Evolutionary conservation across 2,888 invertebrate species (phyloP).

Genomic region (Amblyjoppa proteus): DNA sequence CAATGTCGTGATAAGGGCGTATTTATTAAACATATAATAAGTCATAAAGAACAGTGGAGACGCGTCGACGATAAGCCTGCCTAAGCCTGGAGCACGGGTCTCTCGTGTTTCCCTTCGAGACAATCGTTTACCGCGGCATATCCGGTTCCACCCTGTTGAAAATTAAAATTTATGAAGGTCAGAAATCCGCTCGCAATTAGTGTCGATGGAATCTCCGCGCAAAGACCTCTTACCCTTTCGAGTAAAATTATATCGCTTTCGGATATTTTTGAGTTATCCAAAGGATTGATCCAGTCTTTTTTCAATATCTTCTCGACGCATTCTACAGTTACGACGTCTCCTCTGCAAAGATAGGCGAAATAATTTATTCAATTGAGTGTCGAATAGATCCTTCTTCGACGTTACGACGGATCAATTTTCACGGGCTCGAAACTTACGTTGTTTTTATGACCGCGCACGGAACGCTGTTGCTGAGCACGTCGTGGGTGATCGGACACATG

Average conservation of each 20-base stretch:
- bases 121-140: conserved; percentile 95
- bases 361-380: conserved; percentile 13
- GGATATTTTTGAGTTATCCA: conserved; percentile 92
- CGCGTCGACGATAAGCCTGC: not conserved
- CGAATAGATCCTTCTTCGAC: conserved; percentile 7
- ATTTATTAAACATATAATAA: conserved; percentile 16
- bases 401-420: conserved; percentile 3
- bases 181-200: not conserved
- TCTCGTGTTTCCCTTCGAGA: conserved; percentile 92
- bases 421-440: conserved; percentile 88
- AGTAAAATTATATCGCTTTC: conserved; percentile 97
- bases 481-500: conserved; percentile 99
- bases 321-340: conserved; percentile 97
- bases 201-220: conserved; percentile 12
- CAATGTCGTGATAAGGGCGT: not conserved
- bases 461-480: conserved; percentile 96
- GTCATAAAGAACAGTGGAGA: not conserved
- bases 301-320: conserved; percentile 98
- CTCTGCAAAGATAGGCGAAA: conserved; percentile 87
- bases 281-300: conserved; percentile 98
- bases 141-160: conserved; percentile 95
- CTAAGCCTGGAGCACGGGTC: conserved; percentile 93
- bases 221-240: conserved; percentile 89
- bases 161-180: conserved; percentile 11
- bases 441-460: conserved; percentile 96